These are phyloP conservation scores for Anagyrus pseudococci DNA, from an alignment of 2,888 invertebrate species.

Conservation along the genomic window DNA sequence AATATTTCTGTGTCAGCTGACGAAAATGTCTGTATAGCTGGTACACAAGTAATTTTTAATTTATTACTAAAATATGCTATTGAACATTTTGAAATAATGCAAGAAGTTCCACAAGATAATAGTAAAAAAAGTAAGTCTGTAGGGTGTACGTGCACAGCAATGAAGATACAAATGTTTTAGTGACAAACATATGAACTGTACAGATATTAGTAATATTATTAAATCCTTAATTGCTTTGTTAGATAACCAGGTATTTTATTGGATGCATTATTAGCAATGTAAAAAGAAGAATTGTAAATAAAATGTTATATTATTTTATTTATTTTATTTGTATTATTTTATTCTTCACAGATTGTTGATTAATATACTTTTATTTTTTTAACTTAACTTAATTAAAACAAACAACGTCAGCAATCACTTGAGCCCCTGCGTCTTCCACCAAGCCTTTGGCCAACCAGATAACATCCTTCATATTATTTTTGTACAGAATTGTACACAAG, in stretches of 20 bases:
- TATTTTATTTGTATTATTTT: too few species aligned
- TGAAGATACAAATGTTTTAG: conserved; percentile 32
- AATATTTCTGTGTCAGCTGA: conserved; percentile 67
- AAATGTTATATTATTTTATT: neutral
- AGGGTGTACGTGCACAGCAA: conserved; percentile 47
- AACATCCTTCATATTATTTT: too few species aligned
- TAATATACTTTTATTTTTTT: too few species aligned
- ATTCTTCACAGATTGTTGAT: too few species aligned
- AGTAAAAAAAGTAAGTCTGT: conserved; percentile 44
- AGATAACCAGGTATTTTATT: conserved; percentile 62
- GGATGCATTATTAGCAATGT: too few species aligned
- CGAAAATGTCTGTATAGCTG: conserved; percentile 67
- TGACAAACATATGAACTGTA: conserved; percentile 32
- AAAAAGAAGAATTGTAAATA: neutral
- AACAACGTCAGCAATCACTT: too few species aligned
- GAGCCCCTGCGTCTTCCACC: too few species aligned
- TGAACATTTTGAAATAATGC: conserved; percentile 66
- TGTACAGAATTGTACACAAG: too few species aligned
- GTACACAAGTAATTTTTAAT: conserved; percentile 74
- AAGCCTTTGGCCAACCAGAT: too few species aligned
- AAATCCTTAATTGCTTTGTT: conserved; percentile 59
- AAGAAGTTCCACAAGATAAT: conserved; percentile 50
- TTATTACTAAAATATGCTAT: conserved; percentile 74
- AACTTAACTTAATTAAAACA: too few species aligned
- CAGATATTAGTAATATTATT: conserved; percentile 47